phyloP scores from a whole-genome alignment of 2,888 invertebrate genomes.

The Sminthurinus aureus region DNA sequence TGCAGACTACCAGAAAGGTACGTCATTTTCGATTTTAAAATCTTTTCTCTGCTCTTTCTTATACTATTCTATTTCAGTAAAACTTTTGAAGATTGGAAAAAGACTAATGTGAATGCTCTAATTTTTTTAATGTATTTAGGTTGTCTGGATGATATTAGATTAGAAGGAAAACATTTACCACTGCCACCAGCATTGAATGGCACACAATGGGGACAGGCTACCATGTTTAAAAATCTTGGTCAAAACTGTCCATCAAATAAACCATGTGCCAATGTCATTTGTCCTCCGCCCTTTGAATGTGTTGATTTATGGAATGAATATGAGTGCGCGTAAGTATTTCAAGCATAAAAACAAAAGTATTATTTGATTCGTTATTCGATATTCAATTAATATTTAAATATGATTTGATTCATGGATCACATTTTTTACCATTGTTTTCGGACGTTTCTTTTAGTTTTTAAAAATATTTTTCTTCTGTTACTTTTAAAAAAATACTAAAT shows the following conservation, averaged over 20 bases:
- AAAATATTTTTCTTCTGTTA: neutral
- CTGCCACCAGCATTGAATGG: slow-evolving; percentile 94
- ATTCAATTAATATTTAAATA: neutral
- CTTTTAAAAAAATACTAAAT: neutral
- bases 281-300: slow-evolving; percentile 92
- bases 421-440: slow-evolving; percentile 27
- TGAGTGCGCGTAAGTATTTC: slow-evolving; percentile 91
- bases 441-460: slow-evolving; percentile 10
- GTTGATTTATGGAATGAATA: slow-evolving; percentile 98
- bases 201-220: slow-evolving; percentile 94
- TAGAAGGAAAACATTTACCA: slow-evolving; percentile 94
- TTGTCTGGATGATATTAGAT: slow-evolving; percentile 82
- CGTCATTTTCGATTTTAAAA: neutral
- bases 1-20: slow-evolving; percentile 92
- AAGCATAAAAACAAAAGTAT: too few relatives aligned
- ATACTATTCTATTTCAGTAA: slow-evolving; percentile 6
- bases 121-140: slow-evolving; percentile 63
- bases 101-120: neutral
- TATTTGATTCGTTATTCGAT: neutral
- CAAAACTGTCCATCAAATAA: slow-evolving; percentile 94
- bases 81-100: neutral
- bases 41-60: neutral
- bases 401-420: neutral
- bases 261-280: slow-evolving; percentile 93
- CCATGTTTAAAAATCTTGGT: slow-evolving; percentile 90